Evolutionary conservation across 2,797 vertebrate genomes (phyloP).

Genomic region (Lepilemur ruficaudatus): DNA sequence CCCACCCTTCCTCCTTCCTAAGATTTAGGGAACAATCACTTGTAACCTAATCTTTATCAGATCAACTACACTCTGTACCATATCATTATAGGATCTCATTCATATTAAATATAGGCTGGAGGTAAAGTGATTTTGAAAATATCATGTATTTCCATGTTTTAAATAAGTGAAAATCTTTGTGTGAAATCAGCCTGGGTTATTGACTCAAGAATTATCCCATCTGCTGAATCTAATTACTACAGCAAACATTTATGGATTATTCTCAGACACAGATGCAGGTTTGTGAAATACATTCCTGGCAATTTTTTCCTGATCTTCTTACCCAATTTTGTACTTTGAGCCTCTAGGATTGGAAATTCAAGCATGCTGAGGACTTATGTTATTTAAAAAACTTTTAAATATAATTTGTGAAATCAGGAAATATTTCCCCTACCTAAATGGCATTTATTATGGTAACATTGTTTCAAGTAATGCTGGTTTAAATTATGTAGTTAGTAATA

Average conservation of each 20-base stretch:
- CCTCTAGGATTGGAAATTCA: neutral
- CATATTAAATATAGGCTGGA: neutral
- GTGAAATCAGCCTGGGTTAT: neutral
- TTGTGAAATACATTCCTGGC: neutral
- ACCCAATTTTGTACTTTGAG: neutral
- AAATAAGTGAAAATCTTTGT: neutral
- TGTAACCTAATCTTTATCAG: neutral
- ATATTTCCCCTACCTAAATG: neutral
- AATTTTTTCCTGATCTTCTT: neutral
- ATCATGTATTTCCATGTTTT: neutral
- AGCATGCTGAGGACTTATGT: neutral
- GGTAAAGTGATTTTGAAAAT: neutral
- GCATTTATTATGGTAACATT: neutral
- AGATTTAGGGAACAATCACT: neutral
- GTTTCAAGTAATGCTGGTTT: neutral
- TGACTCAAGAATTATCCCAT: neutral
- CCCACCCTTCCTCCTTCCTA: neutral
- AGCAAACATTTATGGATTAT: neutral
- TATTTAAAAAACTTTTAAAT: neutral
- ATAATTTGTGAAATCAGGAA: conserved; percentile 8
- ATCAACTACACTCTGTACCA: neutral
- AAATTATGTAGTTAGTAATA: neutral
- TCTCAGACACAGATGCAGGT: neutral
- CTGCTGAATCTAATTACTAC: neutral
- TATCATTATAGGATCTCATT: neutral